These are phyloP conservation scores for Okapia johnstoni DNA, from an alignment of 2,113 vertebrate species.

Conservation along the genomic window DNA sequence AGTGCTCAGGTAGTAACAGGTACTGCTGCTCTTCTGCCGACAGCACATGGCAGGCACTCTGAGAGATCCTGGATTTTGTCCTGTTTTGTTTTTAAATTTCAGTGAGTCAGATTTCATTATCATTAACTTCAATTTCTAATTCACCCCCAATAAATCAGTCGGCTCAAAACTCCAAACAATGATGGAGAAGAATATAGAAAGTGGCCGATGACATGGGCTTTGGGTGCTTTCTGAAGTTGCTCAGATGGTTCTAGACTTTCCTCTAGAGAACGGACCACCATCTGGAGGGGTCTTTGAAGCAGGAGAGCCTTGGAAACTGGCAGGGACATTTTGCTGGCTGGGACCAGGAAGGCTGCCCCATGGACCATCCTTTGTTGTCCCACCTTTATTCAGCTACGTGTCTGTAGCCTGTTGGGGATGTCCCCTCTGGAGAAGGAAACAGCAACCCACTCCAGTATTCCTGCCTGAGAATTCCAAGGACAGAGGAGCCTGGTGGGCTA, in stretches of 20 bases:
- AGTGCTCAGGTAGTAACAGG: accelerated
- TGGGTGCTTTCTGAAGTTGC: accelerated
- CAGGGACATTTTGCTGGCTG: neutral
- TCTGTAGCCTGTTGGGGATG: neutral
- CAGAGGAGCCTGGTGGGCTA: neutral
- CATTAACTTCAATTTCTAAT: neutral
- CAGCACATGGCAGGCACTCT: accelerated
- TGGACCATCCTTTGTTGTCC: neutral
- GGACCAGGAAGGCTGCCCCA: neutral
- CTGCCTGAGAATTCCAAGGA: neutral
- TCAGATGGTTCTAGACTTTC: neutral
- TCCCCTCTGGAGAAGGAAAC: neutral
- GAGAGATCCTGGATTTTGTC: neutral
- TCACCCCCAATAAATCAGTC: too few species aligned
- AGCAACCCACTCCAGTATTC: neutral
- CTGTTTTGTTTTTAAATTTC: neutral
- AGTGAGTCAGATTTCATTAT: neutral
- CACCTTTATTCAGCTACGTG: neutral
- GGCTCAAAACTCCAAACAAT: neutral
- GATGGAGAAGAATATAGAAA: neutral
- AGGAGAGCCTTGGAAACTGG: neutral
- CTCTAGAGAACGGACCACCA: accelerated
- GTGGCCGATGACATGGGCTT: neutral
- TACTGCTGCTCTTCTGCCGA: neutral
- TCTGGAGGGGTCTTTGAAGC: neutral